Evolutionary conservation across 2,888 invertebrate genomes (phyloP), one percentile per base, ranked within the genome.

Genomic region (Eilema sororculum): DNA sequence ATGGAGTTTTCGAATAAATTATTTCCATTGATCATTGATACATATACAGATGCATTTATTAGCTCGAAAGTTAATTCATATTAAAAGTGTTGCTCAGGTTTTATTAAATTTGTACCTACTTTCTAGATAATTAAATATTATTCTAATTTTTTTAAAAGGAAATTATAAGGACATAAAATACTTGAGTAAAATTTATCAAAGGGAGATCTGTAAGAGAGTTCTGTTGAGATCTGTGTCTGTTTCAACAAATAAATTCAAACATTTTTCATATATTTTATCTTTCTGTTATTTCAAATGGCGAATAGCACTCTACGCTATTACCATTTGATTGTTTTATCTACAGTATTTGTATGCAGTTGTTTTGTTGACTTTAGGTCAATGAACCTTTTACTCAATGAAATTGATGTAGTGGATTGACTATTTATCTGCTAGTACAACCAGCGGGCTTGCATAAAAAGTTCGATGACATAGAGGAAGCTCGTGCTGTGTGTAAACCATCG

Each of bases 321-420:
- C 62, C 24, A 9, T 46, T 9, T 41, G 24, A 62, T 37, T 41
- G 24, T 24, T 62, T 37, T 62, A 24, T 62, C 33, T 37, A 37
- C 24, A 37, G 9, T 41, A 24, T 37, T 62, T 62, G 8, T 62
- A 24, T 62, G 62, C 37, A 62, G 6, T 62, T 20, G 24, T 16
- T 24, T 41, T 22, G 22, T 37, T 13, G 22, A 37, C 62, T 37
- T 16, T 37, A 20, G 37, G 22, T 41, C 37, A 62, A 4, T 9
- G 8, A n/a, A 41, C 37, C 24, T 62, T 61, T 41, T 24, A 62
- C 37, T 41, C 24, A 62, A 37, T 62, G 5, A 37, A 62, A 62
- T 22, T 62, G 46, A 20, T 13, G 4, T 41, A 41, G 16, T 37
- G 37, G 13, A 37, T 13, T 3, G 10, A 16, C 16, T 33, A 33